These are phyloP conservation scores for Scaptomyza polygonia DNA, from an alignment of 2,888 invertebrate genomes.

Conservation along the genomic window DNA sequence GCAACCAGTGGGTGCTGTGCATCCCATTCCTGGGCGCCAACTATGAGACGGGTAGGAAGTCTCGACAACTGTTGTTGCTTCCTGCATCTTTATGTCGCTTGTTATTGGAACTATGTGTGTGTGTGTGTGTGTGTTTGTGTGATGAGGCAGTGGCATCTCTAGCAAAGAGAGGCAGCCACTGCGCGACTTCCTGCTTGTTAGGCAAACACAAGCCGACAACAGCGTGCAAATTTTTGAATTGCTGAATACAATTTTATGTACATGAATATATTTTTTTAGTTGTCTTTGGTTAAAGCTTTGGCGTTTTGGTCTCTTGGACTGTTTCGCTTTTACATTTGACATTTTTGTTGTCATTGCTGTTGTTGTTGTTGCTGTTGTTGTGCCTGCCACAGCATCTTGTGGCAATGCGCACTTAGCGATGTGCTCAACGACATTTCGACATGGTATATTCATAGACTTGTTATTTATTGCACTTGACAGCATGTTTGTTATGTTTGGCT, in stretches of 20 bases:
- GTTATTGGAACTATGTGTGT: slow-evolving; percentile 44
- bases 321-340: slow-evolving; percentile 74
- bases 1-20: slow-evolving; percentile 48
- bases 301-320: slow-evolving; percentile 48
- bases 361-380: slow-evolving; percentile 20
- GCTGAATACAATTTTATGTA: slow-evolving; percentile 53
- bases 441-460: slow-evolving; percentile 56
- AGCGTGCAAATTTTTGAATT: slow-evolving; percentile 62
- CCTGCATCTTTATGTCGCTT: slow-evolving; percentile 75
- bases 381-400: slow-evolving; percentile 34
- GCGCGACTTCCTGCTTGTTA: slow-evolving; percentile 77
- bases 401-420: slow-evolving; percentile 33
- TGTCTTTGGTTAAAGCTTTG: slow-evolving; percentile 36
- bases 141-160: slow-evolving; percentile 64
- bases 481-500: slow-evolving; percentile 54
- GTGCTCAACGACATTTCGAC: slow-evolving; percentile 43
- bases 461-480: slow-evolving; percentile 70
- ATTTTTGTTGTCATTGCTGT: slow-evolving; percentile 58
- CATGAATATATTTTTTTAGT: slow-evolving; percentile 29
- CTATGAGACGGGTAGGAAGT: slow-evolving; percentile 65
- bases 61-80: slow-evolving; percentile 66
- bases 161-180: slow-evolving; percentile 41
- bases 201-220: slow-evolving; percentile 62
- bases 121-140: slow-evolving; percentile 24
- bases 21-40: slow-evolving; percentile 45